Conservation (phyloP, 2,113 vertebrate species). For the Crotalus horridus region DNA sequence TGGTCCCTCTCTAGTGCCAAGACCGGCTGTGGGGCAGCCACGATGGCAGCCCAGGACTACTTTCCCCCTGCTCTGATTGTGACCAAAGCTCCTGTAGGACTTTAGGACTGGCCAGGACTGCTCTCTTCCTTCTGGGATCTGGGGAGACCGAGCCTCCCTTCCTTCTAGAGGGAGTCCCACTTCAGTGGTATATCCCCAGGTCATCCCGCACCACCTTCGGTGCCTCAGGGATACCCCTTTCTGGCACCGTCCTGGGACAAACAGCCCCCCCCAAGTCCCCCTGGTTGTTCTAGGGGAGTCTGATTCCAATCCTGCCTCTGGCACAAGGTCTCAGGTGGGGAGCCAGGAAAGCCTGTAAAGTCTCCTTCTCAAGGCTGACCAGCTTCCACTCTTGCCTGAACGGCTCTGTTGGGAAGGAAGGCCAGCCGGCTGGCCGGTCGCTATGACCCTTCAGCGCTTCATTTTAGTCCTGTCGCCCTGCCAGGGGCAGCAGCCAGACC, state of each 20-base stretch:
- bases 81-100: background rate
- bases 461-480: background rate
- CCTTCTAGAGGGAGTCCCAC: background rate
- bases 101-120: background rate
- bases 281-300: background rate
- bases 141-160: background rate
- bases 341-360: background rate
- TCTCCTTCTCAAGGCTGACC: no score
- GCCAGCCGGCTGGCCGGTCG: no score
- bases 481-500: background rate
- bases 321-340: background rate
- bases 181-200: background rate
- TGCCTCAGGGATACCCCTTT: background rate
- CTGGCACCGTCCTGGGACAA: background rate
- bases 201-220: background rate
- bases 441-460: background rate
- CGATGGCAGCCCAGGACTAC: background rate
- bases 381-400: background rate
- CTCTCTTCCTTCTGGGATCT: background rate
- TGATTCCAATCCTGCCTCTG: background rate
- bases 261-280: background rate
- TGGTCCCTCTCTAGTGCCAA: background rate
- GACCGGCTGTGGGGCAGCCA: background rate
- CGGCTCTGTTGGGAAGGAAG: background rate
- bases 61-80: background rate